phyloP scores from a whole-genome alignment of 2,113 vertebrate genomes.

The Hoplias malabaricus region DNA sequence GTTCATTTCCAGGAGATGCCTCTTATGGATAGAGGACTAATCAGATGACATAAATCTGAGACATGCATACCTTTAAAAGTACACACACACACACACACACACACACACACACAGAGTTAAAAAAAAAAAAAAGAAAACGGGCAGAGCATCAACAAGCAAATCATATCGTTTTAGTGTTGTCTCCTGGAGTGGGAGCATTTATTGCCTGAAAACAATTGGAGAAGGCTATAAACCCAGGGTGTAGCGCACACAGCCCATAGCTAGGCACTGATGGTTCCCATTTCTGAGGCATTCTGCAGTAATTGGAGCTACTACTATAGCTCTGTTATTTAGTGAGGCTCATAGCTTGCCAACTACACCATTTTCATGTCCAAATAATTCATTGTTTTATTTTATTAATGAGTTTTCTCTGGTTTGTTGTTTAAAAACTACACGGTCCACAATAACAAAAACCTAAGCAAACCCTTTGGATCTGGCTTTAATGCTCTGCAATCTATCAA shows the following conservation, averaged over 20 bases:
- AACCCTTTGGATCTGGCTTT: too few relatives aligned
- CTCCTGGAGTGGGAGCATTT: slow-evolving; percentile 16
- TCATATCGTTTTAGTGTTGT: slow-evolving; percentile 20
- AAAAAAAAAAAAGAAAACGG: too few relatives aligned
- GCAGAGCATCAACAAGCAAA: slow-evolving; percentile 17
- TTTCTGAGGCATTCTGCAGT: background rate
- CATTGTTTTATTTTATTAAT: background rate
- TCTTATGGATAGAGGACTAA: slow-evolving; percentile 25
- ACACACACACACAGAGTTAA: background rate
- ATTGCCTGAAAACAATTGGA: slow-evolving; percentile 1
- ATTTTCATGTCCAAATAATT: background rate
- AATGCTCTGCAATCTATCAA: too few relatives aligned
- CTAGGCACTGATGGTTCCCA: background rate
- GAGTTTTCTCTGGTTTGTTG: background rate
- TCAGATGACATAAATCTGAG: slow-evolving; percentile 28
- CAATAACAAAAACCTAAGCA: too few relatives aligned
- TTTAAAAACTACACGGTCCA: background rate
- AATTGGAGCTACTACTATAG: background rate
- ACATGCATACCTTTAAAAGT: background rate
- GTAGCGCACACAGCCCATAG: background rate
- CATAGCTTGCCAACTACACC: background rate
- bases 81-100: background rate
- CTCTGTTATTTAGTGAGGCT: background rate
- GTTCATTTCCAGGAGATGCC: slow-evolving; percentile 15
- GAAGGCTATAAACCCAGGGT: background rate